Evolutionary conservation across 2,113 vertebrate species (phyloP).

Genomic region (Seriola dumerili): DNA sequence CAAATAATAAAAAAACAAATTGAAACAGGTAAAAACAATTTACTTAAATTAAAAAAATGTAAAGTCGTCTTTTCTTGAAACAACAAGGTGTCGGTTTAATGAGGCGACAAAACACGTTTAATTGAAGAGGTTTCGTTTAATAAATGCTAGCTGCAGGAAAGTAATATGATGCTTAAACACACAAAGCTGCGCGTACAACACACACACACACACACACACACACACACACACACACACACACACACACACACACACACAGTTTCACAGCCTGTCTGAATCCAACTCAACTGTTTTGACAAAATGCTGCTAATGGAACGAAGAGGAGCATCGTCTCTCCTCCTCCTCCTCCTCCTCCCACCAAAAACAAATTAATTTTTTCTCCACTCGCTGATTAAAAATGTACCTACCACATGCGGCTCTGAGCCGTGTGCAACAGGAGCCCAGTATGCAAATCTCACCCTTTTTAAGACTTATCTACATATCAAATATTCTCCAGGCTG

Average conservation of each 20-base stretch:
- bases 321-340: conserved; percentile 47
- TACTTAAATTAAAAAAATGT: neutral
- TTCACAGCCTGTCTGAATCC: neutral
- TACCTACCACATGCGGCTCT: conserved; percentile 80
- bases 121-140: conserved; percentile 46
- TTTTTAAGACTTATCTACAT: conserved; percentile 84
- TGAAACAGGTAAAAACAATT: conserved; percentile 7
- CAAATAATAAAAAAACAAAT: neutral
- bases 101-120: conserved; percentile 34
- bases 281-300: conserved; percentile 74
- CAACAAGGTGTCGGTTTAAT: conserved; percentile 42
- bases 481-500: conserved; percentile 82
- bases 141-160: conserved; percentile 35
- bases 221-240: conserved; percentile 21
- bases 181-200: neutral
- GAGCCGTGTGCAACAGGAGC: conserved; percentile 74
- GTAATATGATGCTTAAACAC: conserved; percentile 35
- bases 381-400: conserved; percentile 83
- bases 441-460: conserved; percentile 83
- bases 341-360: conserved; percentile 66
- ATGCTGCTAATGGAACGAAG: conserved; percentile 73
- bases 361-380: conserved; percentile 83
- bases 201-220: conserved; percentile 13
- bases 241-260: conserved; percentile 4
- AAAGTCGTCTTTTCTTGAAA: neutral